Conservation (phyloP, 2,888 invertebrate species). For the Lymantria monacha region DNA sequence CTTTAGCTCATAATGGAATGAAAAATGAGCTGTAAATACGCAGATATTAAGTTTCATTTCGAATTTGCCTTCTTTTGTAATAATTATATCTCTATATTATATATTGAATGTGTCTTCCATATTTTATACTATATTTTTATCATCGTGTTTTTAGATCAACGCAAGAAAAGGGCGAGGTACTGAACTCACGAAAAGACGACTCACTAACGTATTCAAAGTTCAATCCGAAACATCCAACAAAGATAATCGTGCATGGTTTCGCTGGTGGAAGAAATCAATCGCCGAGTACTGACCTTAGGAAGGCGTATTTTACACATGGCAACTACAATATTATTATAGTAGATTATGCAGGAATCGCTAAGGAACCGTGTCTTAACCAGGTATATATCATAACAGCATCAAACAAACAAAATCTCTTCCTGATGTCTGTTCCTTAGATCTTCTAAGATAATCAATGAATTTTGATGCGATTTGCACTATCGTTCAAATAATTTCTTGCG, state of each 20-base stretch:
- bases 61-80: too few relatives aligned
- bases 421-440: too few relatives aligned
- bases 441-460: too few relatives aligned
- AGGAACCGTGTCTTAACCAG: conserved; percentile 92
- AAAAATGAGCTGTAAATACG: too few relatives aligned
- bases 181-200: conserved; percentile 86
- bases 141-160: conserved; percentile 82
- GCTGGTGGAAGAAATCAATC: conserved; percentile 91
- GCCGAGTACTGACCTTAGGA: conserved; percentile 92
- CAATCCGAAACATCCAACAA: conserved; percentile 89
- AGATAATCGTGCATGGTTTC: conserved; percentile 95
- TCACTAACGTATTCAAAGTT: conserved; percentile 89
- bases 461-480: too few relatives aligned
- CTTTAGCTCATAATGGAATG: too few relatives aligned
- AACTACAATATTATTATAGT: conserved; percentile 93
- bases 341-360: conserved; percentile 90
- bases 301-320: conserved; percentile 90
- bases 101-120: too few relatives aligned
- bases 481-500: too few relatives aligned
- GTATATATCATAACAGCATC: conserved; percentile 61
- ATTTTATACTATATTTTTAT: too few relatives aligned
- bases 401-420: not conserved
- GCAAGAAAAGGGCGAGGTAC: conserved; percentile 86
- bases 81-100: too few relatives aligned
- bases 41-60: too few relatives aligned